Base-by-base conservation (phyloP, 2,888 invertebrate genomes). In the Parochlus steinenii region DNA sequence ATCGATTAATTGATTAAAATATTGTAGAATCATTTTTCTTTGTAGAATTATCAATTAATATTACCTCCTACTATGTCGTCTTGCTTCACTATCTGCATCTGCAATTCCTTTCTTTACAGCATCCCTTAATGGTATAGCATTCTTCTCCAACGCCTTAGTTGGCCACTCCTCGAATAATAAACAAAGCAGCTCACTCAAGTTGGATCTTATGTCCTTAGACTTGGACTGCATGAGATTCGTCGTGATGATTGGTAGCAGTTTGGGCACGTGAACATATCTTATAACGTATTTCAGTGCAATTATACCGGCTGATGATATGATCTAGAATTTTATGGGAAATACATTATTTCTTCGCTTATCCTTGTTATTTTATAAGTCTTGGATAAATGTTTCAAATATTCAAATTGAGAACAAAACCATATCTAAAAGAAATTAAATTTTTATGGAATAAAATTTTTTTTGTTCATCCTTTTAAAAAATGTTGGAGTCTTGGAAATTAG, bases 11-110 rank as follows among this genome's bases (percentile, higher is more conserved):
- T 31, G 22, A 31, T 32, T 29, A 11, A 29, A 12, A 28, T 35
- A 24, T 19, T 28, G 24, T 39, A 24, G 6, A 10, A 22, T 7
- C n/a, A 23, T 12, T 18, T 6, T 5, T 46, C 2, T 48, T 48
- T 30, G 26, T 31, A 25, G 22, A 20, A 31, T 24, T 14, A 38
- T 29, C 20, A 36, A 17, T 28, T 35, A 39, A 20, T 52, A 64
- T 57, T 55, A 89, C 86, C 75, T 80, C 50, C 92, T 67, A 1
- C 83, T 78, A 47, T 70, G 69, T 7, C 74, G 74, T 45, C 97
- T 62, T 1, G 93, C 90, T 33, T 82, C 82, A 18, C 80, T 72
- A 58, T 98, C 97, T 0, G 97, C 93, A 65, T 98, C 97, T 3
- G 76, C 71, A 41, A 95, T 78, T 0, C 92, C 92, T 43, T 75